phyloP scores from a whole-genome alignment of 2,888 invertebrate species.

The Mayetiola destructor region DNA sequence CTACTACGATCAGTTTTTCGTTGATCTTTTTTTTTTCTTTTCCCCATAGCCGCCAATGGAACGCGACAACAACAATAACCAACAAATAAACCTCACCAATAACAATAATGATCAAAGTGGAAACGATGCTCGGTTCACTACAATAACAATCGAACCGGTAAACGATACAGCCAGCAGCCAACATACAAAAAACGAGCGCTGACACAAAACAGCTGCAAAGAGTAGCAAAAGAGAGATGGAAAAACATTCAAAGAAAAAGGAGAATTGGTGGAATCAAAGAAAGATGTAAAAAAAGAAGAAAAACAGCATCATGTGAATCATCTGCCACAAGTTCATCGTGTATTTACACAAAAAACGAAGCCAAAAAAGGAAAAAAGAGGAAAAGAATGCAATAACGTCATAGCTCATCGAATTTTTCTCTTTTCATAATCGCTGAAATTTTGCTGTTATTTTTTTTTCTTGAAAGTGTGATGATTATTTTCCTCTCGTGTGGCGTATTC shows the following conservation, averaged over 20 bases:
- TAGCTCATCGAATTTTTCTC: constrained; percentile 8
- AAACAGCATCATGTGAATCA: constrained; percentile 3
- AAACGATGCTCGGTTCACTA: background rate
- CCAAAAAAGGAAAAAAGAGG: background rate
- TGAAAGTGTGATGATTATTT: too few species aligned
- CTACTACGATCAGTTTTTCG: background rate
- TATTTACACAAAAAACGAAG: background rate
- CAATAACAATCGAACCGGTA: background rate
- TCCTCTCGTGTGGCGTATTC: too few species aligned
- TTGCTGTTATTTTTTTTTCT: background rate
- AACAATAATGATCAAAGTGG: background rate
- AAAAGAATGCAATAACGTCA: constrained; percentile 7
- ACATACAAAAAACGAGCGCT: background rate
- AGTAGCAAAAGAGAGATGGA: background rate
- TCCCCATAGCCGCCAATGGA: constrained; percentile 2
- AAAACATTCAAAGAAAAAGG: too few species aligned
- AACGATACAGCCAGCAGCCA: constrained; percentile 3
- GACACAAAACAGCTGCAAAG: background rate
- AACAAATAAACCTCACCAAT: background rate
- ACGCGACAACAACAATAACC: background rate
- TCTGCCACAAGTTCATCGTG: constrained; percentile 2
- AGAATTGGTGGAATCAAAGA: too few species aligned
- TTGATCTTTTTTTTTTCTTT: too few species aligned
- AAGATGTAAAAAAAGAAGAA: too few species aligned
- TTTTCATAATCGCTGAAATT: background rate